Evolutionary conservation across 2,888 invertebrate species (phyloP).

Genomic region (Carterocephalus palaemon): DNA sequence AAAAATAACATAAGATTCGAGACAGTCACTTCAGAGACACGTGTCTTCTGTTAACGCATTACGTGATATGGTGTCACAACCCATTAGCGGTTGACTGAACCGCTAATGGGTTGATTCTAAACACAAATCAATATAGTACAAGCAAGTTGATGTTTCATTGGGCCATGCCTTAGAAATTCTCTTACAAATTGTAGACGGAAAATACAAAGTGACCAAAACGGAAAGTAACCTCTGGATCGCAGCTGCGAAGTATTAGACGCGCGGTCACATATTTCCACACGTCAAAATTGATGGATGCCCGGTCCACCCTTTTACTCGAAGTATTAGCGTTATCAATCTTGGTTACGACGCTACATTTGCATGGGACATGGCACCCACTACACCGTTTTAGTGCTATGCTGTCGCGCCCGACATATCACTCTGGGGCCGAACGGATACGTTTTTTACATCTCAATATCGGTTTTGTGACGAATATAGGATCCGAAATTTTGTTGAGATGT

Average conservation of each 20-base stretch:
- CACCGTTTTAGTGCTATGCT: conserved; percentile 4
- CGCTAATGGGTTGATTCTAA: too few relatives aligned
- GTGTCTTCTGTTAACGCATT: too few relatives aligned
- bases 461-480: not conserved
- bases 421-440: not conserved
- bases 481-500: too few relatives aligned
- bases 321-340: conserved; percentile 31
- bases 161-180: too few relatives aligned
- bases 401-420: conserved; percentile 2
- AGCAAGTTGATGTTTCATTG: too few relatives aligned
- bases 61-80: too few relatives aligned
- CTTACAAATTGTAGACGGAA: too few relatives aligned
- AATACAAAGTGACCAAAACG: conserved; percentile 3
- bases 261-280: conserved; percentile 24
- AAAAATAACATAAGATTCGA: too few relatives aligned
- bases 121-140: too few relatives aligned
- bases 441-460: not conserved
- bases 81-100: too few relatives aligned
- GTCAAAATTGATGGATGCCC: conserved; percentile 30
- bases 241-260: conserved; percentile 22
- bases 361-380: conserved; percentile 8
- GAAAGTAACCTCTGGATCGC: not conserved
- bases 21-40: too few relatives aligned
- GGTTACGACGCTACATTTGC: conserved; percentile 24
- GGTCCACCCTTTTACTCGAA: conserved; percentile 26